A percentile compares a stretch with the other conserved stretches of the same genome.
Conservation (phyloP, 1,140 invertebrate species). For the Orius laevigatus region DNA sequence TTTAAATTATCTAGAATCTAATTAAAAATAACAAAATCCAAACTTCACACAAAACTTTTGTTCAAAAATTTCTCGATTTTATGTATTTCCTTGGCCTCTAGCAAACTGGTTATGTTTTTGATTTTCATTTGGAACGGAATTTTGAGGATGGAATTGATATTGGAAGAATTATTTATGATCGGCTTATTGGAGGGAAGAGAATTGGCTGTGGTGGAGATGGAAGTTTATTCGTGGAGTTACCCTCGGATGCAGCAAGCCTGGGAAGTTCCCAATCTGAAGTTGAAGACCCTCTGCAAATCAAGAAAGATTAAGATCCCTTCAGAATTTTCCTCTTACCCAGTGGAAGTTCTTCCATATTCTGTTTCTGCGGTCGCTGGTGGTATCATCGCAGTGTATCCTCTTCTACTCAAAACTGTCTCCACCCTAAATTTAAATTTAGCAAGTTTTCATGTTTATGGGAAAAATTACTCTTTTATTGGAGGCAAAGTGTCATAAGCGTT, state of each 20-base stretch:
- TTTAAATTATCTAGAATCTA: no score
- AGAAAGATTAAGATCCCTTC: neutral
- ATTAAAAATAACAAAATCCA: no score
- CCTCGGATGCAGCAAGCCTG: neutral
- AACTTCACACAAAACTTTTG: no score
- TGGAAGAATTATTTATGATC: neutral
- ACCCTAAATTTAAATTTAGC: conserved; percentile 3
- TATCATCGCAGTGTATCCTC: conserved; percentile 1
- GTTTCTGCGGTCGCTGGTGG: conserved; percentile 7
- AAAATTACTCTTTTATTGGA: conserved; percentile 30
- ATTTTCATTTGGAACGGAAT: no score
- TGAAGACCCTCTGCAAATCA: neutral
- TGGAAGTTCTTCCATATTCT: conserved; percentile 3
- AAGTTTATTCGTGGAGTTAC: neutral
- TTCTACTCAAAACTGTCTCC: neutral
- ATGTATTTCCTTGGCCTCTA: no score
- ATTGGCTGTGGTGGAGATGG: conserved; percentile 9
- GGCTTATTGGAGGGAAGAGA: conserved; percentile 12
- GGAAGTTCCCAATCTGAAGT: conserved; percentile 6
- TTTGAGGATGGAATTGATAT: no score
- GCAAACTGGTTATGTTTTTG: no score
- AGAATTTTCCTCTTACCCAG: conserved; percentile 4
- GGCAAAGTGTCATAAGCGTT: conserved; percentile 30
- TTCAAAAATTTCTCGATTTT: no score
- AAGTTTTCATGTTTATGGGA: neutral